phyloP scores from a whole-genome alignment of 1,140 invertebrate species.

The Euura lappo region DNA sequence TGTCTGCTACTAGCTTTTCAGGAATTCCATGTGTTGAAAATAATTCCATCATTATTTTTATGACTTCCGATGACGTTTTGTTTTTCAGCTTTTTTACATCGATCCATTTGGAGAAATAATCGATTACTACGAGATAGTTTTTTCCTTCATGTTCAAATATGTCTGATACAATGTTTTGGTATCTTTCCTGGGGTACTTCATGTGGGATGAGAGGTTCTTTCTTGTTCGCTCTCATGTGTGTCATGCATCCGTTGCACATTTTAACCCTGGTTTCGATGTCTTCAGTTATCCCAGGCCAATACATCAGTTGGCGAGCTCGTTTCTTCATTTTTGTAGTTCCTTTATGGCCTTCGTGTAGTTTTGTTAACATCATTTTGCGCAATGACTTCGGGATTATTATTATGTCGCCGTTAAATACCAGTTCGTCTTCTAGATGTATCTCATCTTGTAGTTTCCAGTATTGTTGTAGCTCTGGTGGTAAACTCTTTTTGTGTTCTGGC shows the following conservation, averaged over 20 bases:
- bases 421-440: conserved; percentile 31
- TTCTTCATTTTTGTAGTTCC: conserved; percentile 37
- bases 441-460: conserved; percentile 28
- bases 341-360: conserved; percentile 43
- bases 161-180: conserved; percentile 29
- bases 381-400: conserved; percentile 39
- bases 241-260: conserved; percentile 20
- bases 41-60: background rate
- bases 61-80: background rate
- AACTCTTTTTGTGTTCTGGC: background rate
- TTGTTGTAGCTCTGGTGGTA: background rate
- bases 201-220: conserved; percentile 31
- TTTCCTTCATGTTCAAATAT: conserved; percentile 22
- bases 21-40: conserved; percentile 27
- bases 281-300: conserved; percentile 17
- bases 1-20: conserved; percentile 17
- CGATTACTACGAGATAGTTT: conserved; percentile 9
- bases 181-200: conserved; percentile 26
- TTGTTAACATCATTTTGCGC: conserved; percentile 36
- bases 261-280: conserved; percentile 20
- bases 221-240: conserved; percentile 16
- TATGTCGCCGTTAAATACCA: conserved; percentile 39
- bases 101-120: background rate
- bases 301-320: conserved; percentile 26
- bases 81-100: background rate